Evolutionary conservation across 2,113 vertebrate species (phyloP), one percentile per base, ranked within the genome.

Genomic region (Struthio camelus): DNA sequence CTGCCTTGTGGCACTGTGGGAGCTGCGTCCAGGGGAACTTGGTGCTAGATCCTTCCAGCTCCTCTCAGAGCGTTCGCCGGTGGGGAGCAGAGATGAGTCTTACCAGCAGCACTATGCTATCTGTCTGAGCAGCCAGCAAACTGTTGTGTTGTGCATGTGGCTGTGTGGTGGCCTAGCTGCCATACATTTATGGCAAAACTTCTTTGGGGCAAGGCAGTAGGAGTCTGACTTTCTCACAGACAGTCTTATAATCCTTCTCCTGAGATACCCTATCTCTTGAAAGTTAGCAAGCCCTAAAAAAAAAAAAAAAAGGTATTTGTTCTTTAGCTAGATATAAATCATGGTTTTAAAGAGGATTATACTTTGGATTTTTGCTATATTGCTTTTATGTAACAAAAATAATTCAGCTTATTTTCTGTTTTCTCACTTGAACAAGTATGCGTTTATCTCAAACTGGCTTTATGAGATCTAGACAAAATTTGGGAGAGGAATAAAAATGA

Each of bases 21-120:
- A 12, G 4, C 34, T 51, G 24, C 44, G 13, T 14, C 27, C 0
- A 2, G 28, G 64, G 15, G 10, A 53, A 4, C 34, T n/a, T 44
- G 28, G 23, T 40, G 71, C 50, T 51, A 36, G 19, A 70, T 65
- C 50, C 62, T 77, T 34, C 24, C 36, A 19, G 50, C 11, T 16
- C 24, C 76, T 54, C 46, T 67, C 11, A 38, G 44, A 42, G 25
- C 58, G 38, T 17, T 24, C 38, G 36, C 32, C 25, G 50, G 30
- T 48, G 32, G 19, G 14, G 18, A 8, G 34, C 50, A 51, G 59
- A 71, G 38, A 17, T 46, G 36, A 25, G 19, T 85, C 70, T 38
- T 50, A 17, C 11, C 32, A 25, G 13, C 61, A 75, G 46, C 4
- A 2, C 46, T 59, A 1, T 22, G 6, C 34, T 76, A 19, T 22